A percentile compares a stretch with the other conserved stretches of the same genome.
Conservation (phyloP, 2,888 invertebrate genomes). For the Acholoe squamosa region DNA sequence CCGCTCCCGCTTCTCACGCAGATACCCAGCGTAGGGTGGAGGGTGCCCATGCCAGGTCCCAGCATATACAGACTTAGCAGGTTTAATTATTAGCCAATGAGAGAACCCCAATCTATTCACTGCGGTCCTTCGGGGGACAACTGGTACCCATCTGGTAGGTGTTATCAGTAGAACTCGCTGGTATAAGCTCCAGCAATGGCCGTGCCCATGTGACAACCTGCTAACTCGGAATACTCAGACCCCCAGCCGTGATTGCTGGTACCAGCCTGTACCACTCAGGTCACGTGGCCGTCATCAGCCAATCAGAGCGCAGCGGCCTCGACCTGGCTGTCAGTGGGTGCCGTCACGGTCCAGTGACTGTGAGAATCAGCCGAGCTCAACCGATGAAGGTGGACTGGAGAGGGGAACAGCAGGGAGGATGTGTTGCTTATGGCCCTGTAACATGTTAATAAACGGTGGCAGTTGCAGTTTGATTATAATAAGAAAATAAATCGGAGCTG, state of each 20-base stretch:
- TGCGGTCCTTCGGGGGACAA: too few species aligned
- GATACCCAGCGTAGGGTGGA: not conserved
- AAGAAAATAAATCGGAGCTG: too few species aligned
- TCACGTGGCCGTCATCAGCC: slow-evolving; percentile 38
- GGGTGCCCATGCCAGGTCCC: not conserved
- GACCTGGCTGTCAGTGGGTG: not conserved
- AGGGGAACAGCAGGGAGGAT: not conserved
- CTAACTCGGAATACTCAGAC: too few species aligned
- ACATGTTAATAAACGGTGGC: not conserved
- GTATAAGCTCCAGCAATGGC: too few species aligned
- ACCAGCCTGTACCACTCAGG: not conserved
- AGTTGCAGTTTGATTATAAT: too few species aligned
- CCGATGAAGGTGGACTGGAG: not conserved
- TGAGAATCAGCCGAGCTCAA: not conserved
- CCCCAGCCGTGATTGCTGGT: not conserved
- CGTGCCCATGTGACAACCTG: too few species aligned
- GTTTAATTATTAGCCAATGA: too few species aligned
- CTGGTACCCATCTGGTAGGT: too few species aligned
- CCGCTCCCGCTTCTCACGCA: too few species aligned
- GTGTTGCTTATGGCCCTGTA: not conserved
- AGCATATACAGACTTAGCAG: too few species aligned
- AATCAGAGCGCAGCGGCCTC: slow-evolving; percentile 26
- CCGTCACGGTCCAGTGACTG: not conserved
- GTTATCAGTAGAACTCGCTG: too few species aligned
- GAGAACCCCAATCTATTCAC: too few species aligned